Evolutionary conservation across 2,888 invertebrate species (phyloP), one percentile per base, ranked within the genome.

Genomic region (Ormyrus rosae): DNA sequence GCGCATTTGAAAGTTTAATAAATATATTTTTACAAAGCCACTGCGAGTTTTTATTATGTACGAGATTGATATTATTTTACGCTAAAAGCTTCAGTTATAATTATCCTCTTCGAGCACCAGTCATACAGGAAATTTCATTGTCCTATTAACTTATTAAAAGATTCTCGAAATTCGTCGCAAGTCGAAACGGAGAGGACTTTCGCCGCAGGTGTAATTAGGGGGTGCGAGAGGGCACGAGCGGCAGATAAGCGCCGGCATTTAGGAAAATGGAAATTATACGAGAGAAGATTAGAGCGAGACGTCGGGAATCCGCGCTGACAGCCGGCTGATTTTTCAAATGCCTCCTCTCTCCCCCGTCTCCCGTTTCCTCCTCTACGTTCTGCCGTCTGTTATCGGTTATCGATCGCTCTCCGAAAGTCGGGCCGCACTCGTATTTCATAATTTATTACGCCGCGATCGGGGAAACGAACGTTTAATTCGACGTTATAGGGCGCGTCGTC

Each of bases 191-290:
- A 10, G 50, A 74, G 6, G 34, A 34, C 34, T 34, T 61, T 46
- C 50, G 9, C 34, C 13, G 58, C 4, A 50, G 53, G 63, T 56
- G 53, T 60, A 69, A 70, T 80, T 80, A 74, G 58, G 50, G 34
- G 68, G 68, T 48, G 50, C 69, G 65, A 34, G 34, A 34, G 34
- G 34, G 76, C 53, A 50, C 53, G 53, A 45, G 65, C 50, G 46
- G 0, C 19, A 77, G 77, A 82, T 76, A 81, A 69, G 67, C 81
- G 65, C 19, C 56, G 72, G 19, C 72, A 67, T 73, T 60, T 70
- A 63, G 60, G 51, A 48, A 70, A 70, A 51, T 70, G 53, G 70
- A 79, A 71, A 77, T 73, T 76, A 70, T 64, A 80, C 64, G 69
- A 6, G 45, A 69, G 53, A 51, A 78, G 69, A 71, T 72, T 60